phyloP scores from a whole-genome alignment of 2,888 invertebrate genomes.

The Zygothrica quintamaculata region DNA sequence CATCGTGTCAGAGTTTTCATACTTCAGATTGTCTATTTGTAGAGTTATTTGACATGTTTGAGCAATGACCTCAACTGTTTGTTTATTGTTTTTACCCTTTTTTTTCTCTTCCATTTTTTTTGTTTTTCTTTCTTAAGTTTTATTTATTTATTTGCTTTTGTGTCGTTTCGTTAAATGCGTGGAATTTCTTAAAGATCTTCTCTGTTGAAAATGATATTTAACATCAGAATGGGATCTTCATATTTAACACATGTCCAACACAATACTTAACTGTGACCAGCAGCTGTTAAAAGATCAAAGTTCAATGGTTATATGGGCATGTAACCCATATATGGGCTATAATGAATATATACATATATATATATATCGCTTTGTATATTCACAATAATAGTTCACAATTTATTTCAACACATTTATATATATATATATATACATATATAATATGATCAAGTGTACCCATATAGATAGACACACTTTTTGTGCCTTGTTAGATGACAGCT shows the following conservation, averaged over 20 bases:
- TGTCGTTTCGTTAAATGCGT: constrained; percentile 34
- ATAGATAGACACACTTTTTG: not conserved
- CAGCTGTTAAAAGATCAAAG: constrained; percentile 34
- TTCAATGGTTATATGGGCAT: constrained; percentile 13
- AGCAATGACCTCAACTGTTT: constrained; percentile 68
- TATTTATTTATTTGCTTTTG: too few relatives aligned
- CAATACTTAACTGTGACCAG: constrained; percentile 13
- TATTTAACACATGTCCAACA: constrained; percentile 1
- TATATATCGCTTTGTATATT: not conserved
- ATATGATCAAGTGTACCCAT: constrained; percentile 16
- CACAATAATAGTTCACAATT: constrained; percentile 4
- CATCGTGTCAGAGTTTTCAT: constrained; percentile 23
- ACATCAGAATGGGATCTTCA: too few relatives aligned
- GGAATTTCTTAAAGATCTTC: constrained; percentile 39
- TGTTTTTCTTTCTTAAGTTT: not conserved
- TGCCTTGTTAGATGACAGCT: constrained; percentile 2
- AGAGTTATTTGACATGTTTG: constrained; percentile 42
- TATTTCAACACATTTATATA: too few relatives aligned
- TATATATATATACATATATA: constrained; percentile 12
- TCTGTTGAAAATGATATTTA: constrained; percentile 3
- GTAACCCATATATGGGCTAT: too few relatives aligned
- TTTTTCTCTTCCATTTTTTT: constrained; percentile 6
- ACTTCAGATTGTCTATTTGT: constrained; percentile 47
- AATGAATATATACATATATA: too few relatives aligned
- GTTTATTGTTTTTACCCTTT: constrained; percentile 41